Evolutionary conservation across 2,797 vertebrate genomes (phyloP).

Genomic region (Onychomys arenicola): DNA sequence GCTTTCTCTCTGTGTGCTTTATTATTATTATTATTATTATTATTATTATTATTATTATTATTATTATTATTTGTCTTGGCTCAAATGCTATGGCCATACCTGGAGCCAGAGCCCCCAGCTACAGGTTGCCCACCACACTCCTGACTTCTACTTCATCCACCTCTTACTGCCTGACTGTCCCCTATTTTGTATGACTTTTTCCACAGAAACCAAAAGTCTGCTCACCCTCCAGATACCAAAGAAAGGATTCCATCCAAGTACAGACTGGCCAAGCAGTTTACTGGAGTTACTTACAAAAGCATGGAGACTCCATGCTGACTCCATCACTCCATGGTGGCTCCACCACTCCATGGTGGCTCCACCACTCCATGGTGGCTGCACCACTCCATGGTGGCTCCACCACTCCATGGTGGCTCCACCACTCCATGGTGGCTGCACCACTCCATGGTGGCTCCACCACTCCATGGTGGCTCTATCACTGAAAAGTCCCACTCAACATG

Average conservation of each 20-base stretch:
- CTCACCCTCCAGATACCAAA: background rate
- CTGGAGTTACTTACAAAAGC: background rate
- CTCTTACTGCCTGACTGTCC: no score
- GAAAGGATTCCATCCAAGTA: background rate
- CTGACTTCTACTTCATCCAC: fast-evolving
- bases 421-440: no score
- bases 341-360: no score
- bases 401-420: no score
- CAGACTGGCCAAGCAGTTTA: background rate
- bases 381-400: no score
- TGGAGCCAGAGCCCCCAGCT: background rate
- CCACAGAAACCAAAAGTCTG: background rate
- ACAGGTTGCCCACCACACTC: no score
- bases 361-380: no score
- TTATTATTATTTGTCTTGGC: background rate
- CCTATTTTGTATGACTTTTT: background rate
- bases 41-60: no score
- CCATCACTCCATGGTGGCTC: no score
- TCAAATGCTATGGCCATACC: background rate
- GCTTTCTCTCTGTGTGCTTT: background rate
- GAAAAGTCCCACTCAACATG: background rate
- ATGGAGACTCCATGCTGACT: background rate
- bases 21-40: no score
- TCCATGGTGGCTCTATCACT: background rate
- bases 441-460: background rate